Conservation (phyloP, 1,140 invertebrate species). For the Eurosta solidaginis region DNA sequence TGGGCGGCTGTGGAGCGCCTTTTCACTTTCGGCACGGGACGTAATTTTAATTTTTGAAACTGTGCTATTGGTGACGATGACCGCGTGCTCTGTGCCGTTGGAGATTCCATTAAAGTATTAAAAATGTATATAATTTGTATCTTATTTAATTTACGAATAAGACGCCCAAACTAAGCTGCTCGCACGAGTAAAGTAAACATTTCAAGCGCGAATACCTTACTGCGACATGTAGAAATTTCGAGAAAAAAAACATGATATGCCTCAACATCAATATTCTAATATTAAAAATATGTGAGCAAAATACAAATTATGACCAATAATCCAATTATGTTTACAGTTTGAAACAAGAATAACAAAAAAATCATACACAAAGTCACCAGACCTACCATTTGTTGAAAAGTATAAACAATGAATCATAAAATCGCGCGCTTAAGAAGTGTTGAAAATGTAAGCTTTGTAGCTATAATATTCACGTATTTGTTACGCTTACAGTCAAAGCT, state of each 20-base stretch:
- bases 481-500: constrained; percentile 24
- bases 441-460: not conserved
- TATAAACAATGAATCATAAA: not conserved
- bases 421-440: not conserved
- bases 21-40: constrained; percentile 53
- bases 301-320: not conserved
- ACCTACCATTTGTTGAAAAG: not conserved
- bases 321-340: not conserved
- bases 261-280: constrained; percentile 2
- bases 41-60: constrained; percentile 53
- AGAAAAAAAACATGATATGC: not conserved
- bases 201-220: not conserved
- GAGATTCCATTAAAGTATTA: not conserved
- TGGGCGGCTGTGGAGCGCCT: constrained; percentile 49
- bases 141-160: not conserved
- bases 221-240: not conserved
- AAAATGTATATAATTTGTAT: not conserved
- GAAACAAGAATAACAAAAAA: not conserved
- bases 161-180: not conserved
- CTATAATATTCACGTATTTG: not conserved
- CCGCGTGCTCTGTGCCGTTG: not conserved
- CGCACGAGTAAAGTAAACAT: not conserved
- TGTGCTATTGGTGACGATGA: constrained; percentile 32
- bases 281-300: not conserved
- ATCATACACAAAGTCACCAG: not conserved